Evolutionary conservation across 2,888 invertebrate genomes (phyloP).

Genomic region (Mongoloraphidia duomilia): DNA sequence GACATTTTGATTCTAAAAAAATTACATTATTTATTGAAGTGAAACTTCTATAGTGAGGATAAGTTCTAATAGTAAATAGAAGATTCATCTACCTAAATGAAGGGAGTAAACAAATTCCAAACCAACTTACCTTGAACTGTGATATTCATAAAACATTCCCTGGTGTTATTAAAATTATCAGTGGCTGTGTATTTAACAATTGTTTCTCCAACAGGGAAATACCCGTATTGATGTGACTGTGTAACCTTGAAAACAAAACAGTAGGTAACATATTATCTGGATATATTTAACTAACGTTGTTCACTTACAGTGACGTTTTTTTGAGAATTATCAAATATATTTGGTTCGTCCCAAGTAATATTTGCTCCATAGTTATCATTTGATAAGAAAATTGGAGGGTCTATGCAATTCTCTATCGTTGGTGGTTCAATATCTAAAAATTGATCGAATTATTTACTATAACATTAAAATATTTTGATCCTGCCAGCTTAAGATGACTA

Average conservation of each 20-base stretch:
- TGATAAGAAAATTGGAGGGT: slow-evolving; percentile 35
- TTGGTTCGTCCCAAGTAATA: slow-evolving; percentile 43
- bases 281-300: slow-evolving; percentile 16
- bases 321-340: slow-evolving; percentile 41
- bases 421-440: slow-evolving; percentile 39
- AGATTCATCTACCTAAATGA: too few species aligned
- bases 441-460: neutral
- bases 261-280: too few species aligned
- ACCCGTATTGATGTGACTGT: slow-evolving; percentile 25
- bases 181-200: slow-evolving; percentile 39
- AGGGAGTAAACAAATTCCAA: neutral
- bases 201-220: slow-evolving; percentile 39
- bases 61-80: too few species aligned
- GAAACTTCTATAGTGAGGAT: too few species aligned
- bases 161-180: slow-evolving; percentile 42
- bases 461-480: neutral
- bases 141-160: slow-evolving; percentile 41
- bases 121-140: slow-evolving; percentile 37
- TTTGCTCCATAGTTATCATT: slow-evolving; percentile 25
- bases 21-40: neutral
- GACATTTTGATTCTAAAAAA: slow-evolving; percentile 23
- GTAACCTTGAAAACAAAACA: too few species aligned
- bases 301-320: slow-evolving; percentile 19
- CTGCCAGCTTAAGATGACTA: neutral
- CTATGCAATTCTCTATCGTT: slow-evolving; percentile 39